Evolutionary conservation across 1,140 invertebrate species (phyloP), one percentile per base, ranked within the genome.

Genomic region (Panagrolaimus sp.): DNA sequence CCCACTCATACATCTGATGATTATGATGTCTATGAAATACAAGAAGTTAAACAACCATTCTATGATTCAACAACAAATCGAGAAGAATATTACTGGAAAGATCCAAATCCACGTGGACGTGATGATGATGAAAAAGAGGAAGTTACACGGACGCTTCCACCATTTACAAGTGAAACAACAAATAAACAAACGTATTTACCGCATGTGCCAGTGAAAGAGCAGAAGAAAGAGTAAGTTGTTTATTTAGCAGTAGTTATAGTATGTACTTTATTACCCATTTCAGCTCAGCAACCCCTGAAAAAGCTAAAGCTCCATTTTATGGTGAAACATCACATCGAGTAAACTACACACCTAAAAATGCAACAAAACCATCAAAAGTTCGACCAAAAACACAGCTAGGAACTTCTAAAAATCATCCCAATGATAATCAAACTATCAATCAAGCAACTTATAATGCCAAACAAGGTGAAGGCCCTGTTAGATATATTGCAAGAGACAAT

Each of bases 401-500:
- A 11, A 20, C 51, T 57, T 20, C 20, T 0, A 38, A 38, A 7
- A 27, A 13, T 5, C 20, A 13, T 13, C 13, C 14, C n/a, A 25
- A 13, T 57, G n/a, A 57, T 16, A 57, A 57, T 16, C 20, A 57
- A 25, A 57, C 51, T 11, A 27, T 57, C 13, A 23, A 57, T 13
- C 20, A 57, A 27, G 20, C 51, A 27, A 57, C 51, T 4, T 57
- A 57, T 57, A 16, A 25, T 3, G 20, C n/a, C 7, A 27, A 25
- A 27, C 20, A 20, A 11, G 16, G 20, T 1, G 51, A 57, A 57
- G 27, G 13, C 4, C 51, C 51, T 23, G n/a, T 27, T 1, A 57
- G 51, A 57, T 57, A 57, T 57, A 57, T 57, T 14, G 51, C 51
- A 25, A 57, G 20, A 25, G 51, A 57, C 20, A 20, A 57, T 57